Evolutionary conservation across 2,888 invertebrate genomes (phyloP).

Genomic region (Furcula furcula): DNA sequence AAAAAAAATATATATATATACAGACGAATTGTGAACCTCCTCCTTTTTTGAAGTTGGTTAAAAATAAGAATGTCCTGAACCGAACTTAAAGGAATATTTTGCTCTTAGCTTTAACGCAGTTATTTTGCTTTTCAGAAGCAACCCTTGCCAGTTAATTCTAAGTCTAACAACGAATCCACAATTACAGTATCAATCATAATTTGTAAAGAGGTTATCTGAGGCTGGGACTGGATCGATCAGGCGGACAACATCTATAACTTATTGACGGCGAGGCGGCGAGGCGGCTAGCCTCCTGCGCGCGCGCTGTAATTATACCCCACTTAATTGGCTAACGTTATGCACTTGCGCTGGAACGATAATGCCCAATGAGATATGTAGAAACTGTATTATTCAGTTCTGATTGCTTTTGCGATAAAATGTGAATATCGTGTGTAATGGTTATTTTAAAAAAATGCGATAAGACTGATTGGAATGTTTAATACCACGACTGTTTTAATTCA

Average conservation of each 20-base stretch:
- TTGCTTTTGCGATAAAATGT: conserved; percentile 21
- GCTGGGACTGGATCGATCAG: conserved; percentile 34
- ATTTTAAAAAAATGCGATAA: background rate
- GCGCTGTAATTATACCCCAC: conserved; percentile 39
- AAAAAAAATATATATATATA: too few species aligned
- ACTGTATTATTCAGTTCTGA: conserved; percentile 27
- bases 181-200: conserved; percentile 32
- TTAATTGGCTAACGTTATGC: conserved; percentile 37
- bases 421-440: background rate
- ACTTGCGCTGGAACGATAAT: conserved; percentile 6
- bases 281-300: conserved; percentile 16
- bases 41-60: too few species aligned
- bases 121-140: too few species aligned
- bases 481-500: too few species aligned
- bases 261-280: conserved; percentile 4
- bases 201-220: conserved; percentile 13
- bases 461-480: too few species aligned
- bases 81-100: too few species aligned
- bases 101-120: too few species aligned
- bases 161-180: background rate
- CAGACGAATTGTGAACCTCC: too few species aligned
- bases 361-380: conserved; percentile 17
- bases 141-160: background rate
- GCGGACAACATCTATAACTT: conserved; percentile 32
- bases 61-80: too few species aligned